Evolutionary conservation across 2,797 vertebrate species (phyloP).

Genomic region (Rhabdophis nuchalis): DNA sequence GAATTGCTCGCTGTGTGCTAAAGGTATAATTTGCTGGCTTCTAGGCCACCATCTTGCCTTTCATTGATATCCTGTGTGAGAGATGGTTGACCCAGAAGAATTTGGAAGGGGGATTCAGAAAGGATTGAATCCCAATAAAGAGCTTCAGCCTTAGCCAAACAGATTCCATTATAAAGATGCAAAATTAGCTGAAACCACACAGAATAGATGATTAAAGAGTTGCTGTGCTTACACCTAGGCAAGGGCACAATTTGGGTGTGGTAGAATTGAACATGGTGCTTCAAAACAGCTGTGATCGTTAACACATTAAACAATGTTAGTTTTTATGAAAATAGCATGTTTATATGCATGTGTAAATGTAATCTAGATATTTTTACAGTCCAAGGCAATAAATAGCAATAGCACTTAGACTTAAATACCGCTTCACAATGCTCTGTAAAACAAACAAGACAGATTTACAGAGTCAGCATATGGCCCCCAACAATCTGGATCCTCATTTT

Average conservation of each 20-base stretch:
- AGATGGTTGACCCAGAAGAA: background rate
- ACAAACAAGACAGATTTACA: too few species aligned
- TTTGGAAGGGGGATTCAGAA: background rate
- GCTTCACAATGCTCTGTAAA: too few species aligned
- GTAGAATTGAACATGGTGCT: background rate
- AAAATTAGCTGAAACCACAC: background rate
- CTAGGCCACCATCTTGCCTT: background rate
- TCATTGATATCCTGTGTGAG: background rate
- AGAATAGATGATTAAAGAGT: background rate
- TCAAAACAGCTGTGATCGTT: background rate
- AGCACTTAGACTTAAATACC: too few species aligned
- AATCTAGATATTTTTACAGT: background rate
- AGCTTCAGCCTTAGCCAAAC: background rate
- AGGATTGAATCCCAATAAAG: background rate
- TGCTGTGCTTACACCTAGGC: background rate
- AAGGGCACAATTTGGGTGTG: background rate
- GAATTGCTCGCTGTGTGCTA: background rate
- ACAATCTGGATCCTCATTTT: too few species aligned
- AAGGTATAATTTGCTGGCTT: background rate
- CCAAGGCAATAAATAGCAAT: background rate
- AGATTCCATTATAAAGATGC: background rate
- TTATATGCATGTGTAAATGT: background rate
- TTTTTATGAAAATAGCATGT: background rate
- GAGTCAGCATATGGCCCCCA: too few species aligned
- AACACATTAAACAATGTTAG: background rate